phyloP scores from a whole-genome alignment of 2,888 invertebrate genomes.

The Malthinus seriepunctatus region DNA sequence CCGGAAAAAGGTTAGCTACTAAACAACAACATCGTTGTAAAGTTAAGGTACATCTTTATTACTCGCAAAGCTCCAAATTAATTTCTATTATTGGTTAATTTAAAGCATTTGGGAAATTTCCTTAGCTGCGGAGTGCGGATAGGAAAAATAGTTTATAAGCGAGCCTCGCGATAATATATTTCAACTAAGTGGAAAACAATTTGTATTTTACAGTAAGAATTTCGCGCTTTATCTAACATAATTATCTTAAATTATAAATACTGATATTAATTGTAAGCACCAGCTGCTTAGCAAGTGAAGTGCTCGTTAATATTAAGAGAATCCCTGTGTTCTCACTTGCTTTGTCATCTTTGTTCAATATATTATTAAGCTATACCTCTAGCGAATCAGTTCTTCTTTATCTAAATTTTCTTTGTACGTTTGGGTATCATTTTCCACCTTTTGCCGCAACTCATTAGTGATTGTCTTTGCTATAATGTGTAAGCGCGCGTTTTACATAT shows the following conservation, averaged over 20 bases:
- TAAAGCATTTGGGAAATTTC: no score
- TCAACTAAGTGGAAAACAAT: not conserved
- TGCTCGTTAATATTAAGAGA: conserved; percentile 21
- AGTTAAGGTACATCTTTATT: no score
- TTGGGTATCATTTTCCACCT: conserved; percentile 11
- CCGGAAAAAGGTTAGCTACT: no score
- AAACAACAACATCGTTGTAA: no score
- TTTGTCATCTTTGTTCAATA: conserved; percentile 11
- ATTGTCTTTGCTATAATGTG: conserved; percentile 17
- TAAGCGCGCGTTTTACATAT: conserved; percentile 6
- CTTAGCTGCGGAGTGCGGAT: no score
- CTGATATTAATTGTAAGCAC: conserved; percentile 22
- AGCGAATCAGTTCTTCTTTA: not conserved
- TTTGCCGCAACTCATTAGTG: conserved; percentile 22
- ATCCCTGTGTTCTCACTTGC: conserved; percentile 11
- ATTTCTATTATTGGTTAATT: no score
- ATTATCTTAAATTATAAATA: conserved; percentile 23
- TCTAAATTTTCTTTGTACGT: conserved; percentile 8
- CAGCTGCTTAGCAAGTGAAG: conserved; percentile 20
- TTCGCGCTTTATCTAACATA: conserved; percentile 20
- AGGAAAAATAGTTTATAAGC: no score
- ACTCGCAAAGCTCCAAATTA: no score
- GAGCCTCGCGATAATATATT: no score
- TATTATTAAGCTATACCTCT: conserved; percentile 5
- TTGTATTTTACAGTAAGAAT: conserved; percentile 10